These are phyloP conservation scores for Camelus bactrianus DNA, from an alignment of 2,113 vertebrate species.

Conservation along the genomic window DNA sequence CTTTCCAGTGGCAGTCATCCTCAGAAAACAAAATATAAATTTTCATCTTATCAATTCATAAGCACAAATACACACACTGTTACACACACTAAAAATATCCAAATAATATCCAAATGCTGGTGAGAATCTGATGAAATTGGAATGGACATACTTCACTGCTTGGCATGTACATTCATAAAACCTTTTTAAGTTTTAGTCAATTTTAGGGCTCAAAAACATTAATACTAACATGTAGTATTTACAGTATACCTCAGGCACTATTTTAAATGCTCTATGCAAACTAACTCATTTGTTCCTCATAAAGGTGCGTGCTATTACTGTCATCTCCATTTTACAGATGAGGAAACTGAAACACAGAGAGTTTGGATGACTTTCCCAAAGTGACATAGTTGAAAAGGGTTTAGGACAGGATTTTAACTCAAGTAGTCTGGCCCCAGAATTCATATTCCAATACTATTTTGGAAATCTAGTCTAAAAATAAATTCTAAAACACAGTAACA, in stretches of 20 bases:
- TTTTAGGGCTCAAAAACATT: conserved; percentile 41
- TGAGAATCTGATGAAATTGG: conserved; percentile 24
- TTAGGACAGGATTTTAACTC: neutral
- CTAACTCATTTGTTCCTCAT: conserved; percentile 18
- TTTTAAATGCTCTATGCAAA: neutral
- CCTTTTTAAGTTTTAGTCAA: conserved; percentile 40
- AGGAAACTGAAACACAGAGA: conserved; percentile 13
- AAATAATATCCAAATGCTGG: neutral
- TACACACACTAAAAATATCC: neutral
- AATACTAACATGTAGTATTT: neutral
- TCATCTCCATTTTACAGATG: neutral
- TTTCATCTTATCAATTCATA: conserved; percentile 24
- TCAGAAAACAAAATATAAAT: conserved; percentile 35
- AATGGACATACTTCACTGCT: neutral
- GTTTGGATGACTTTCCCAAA: conserved; percentile 10
- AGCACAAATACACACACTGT: neutral
- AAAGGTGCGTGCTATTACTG: neutral
- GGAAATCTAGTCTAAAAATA: neutral
- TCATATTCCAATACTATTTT: neutral
- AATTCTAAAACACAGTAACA: neutral
- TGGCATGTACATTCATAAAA: neutral
- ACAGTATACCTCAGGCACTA: neutral
- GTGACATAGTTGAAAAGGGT: neutral
- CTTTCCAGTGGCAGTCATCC: neutral
- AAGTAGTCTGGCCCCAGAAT: neutral